These are phyloP conservation scores for Tetragnatha versicolor DNA, from an alignment of 1,140 invertebrate species.

Conservation along the genomic window DNA sequence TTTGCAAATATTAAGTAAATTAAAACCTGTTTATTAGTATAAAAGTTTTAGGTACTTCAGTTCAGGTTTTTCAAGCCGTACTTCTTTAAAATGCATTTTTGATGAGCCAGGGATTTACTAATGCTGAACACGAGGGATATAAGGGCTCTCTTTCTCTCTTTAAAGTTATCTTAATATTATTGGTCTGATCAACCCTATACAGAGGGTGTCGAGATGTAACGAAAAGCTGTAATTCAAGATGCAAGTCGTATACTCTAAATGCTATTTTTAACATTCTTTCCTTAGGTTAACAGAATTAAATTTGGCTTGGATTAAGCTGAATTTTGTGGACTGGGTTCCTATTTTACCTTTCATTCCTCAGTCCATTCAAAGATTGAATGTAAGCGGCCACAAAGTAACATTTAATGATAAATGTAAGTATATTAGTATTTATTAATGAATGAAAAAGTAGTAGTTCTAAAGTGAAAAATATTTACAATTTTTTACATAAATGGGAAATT, in stretches of 20 bases:
- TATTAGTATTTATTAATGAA: no score
- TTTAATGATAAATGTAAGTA: conserved; percentile 75
- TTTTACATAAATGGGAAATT: no score
- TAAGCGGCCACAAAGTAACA: conserved; percentile 79
- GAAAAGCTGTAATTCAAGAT: no score
- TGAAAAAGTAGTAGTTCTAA: not conserved
- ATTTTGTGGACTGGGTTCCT: conserved; percentile 69
- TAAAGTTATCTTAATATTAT: no score
- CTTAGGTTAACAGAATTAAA: conserved; percentile 77
- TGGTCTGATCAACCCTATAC: no score
- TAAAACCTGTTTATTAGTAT: not conserved
- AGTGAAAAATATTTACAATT: conserved; percentile 9
- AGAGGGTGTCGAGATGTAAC: no score
- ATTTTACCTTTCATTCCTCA: conserved; percentile 72
- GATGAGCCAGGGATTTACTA: no score
- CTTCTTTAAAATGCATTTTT: no score
- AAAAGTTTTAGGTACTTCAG: not conserved
- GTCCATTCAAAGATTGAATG: conserved; percentile 75
- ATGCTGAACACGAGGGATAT: no score
- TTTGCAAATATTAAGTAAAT: not conserved
- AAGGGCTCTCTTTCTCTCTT: no score
- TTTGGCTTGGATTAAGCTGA: conserved; percentile 81
- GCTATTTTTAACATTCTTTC: conserved; percentile 57
- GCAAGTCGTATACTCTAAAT: no score
- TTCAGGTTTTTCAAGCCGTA: no score